These are phyloP conservation scores for Harpalus rufipes DNA, from an alignment of 2,888 invertebrate species.

Conservation along the genomic window DNA sequence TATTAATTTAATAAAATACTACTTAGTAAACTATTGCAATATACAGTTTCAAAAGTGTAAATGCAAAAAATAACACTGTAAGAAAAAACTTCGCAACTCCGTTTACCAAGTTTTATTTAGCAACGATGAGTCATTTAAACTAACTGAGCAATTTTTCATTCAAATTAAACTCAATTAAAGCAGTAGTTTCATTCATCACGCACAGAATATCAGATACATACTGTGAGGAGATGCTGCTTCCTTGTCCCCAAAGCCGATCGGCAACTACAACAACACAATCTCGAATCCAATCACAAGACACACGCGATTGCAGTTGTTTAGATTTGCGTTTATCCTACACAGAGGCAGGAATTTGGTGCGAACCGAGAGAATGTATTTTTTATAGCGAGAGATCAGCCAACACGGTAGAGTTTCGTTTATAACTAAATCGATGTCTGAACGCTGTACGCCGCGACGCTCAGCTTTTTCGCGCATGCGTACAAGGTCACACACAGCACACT, in stretches of 20 bases:
- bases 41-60: no score
- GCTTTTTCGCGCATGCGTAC: slow-evolving; percentile 71
- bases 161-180: slow-evolving; percentile 49
- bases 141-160: slow-evolving; percentile 38
- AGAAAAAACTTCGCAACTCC: slow-evolving; percentile 2
- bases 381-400: slow-evolving; percentile 59
- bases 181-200: slow-evolving; percentile 46
- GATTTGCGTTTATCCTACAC: slow-evolving; percentile 27
- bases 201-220: slow-evolving; percentile 52
- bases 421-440: slow-evolving; percentile 75
- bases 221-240: slow-evolving; percentile 31
- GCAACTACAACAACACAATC: slow-evolving; percentile 28
- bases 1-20: no score
- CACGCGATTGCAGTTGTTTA: slow-evolving; percentile 42
- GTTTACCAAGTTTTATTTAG: slow-evolving; percentile 15
- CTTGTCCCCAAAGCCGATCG: slow-evolving; percentile 46
- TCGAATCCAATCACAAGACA: slow-evolving; percentile 44
- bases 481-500: slow-evolving; percentile 23
- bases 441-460: slow-evolving; percentile 74
- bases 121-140: slow-evolving; percentile 28
- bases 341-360: slow-evolving; percentile 32
- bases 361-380: slow-evolving; percentile 58
- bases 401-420: slow-evolving; percentile 62
- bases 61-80: no score
- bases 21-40: no score